A percentile compares a stretch with the other conserved stretches of the same genome.
phyloP scores from a whole-genome alignment of 2,113 vertebrate genomes.

The Eidolon helvum region DNA sequence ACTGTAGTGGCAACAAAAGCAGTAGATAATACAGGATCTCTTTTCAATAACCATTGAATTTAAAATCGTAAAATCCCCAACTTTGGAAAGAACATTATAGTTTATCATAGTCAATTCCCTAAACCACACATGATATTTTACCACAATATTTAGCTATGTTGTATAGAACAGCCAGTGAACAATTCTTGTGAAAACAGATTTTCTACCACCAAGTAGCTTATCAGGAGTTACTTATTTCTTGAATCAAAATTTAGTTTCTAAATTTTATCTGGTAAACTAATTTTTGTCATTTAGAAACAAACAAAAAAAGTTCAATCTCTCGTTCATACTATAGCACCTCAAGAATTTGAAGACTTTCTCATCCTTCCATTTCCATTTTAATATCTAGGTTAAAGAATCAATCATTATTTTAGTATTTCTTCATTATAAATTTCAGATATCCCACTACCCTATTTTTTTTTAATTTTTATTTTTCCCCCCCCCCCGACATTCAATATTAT shows the following conservation, averaged over 20 bases:
- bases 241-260: not conserved
- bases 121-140: not conserved
- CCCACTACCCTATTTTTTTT: not conserved
- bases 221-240: not conserved
- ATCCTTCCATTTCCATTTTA: rapidly evolving
- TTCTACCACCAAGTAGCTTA: not conserved
- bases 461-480: too few species aligned
- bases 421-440: not conserved
- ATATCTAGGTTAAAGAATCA: not conserved
- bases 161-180: not conserved
- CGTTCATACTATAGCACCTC: not conserved
- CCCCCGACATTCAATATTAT: too few species aligned
- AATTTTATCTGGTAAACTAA: not conserved
- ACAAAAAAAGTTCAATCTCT: not conserved
- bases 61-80: not conserved
- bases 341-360: slow-evolving; percentile 12
- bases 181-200: not conserved
- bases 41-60: not conserved
- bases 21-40: not conserved
- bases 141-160: not conserved
- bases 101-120: not conserved
- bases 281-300: not conserved
- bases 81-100: not conserved
- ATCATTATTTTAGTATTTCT: not conserved
- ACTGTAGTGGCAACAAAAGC: slow-evolving; percentile 7